phyloP scores from a whole-genome alignment of 2,113 vertebrate species.

The Calyptomena viridis region DNA sequence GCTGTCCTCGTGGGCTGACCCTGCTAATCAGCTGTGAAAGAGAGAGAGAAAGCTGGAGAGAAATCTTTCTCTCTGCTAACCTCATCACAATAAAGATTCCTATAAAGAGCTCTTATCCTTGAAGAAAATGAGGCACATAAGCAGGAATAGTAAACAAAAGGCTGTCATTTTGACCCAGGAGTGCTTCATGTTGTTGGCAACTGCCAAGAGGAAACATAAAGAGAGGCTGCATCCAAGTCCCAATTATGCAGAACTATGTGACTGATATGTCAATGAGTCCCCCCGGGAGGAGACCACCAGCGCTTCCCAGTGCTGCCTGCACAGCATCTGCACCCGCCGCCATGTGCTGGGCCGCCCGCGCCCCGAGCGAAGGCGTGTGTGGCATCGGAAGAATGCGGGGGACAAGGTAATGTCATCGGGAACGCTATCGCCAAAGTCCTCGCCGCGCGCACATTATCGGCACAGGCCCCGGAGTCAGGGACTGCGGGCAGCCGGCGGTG shows the following conservation, averaged over 20 bases:
- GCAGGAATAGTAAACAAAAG: conserved; percentile 66
- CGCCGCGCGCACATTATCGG: conserved; percentile 32
- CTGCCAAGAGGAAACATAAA: conserved; percentile 61
- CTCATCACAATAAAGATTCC: conserved; percentile 62
- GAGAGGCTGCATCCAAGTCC: conserved; percentile 60
- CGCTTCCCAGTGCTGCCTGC: neutral
- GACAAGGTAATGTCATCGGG: conserved; percentile 73
- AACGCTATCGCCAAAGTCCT: conserved; percentile 14
- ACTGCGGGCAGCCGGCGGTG: conserved; percentile 51
- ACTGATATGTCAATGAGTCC: conserved; percentile 53
- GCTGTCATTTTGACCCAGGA: conserved; percentile 60
- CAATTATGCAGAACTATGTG: conserved; percentile 55
- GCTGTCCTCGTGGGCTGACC: neutral
- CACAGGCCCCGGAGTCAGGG: conserved; percentile 70
- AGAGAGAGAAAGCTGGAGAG: conserved; percentile 49
- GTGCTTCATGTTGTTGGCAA: conserved; percentile 59
- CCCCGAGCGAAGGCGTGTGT: conserved; percentile 33
- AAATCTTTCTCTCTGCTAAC: conserved; percentile 49
- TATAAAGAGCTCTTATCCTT: conserved; percentile 67
- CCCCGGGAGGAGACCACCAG: conserved; percentile 70
- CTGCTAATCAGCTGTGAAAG: conserved; percentile 54
- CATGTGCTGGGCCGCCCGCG: neutral
- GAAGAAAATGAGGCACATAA: conserved; percentile 63
- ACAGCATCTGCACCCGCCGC: neutral
- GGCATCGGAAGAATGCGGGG: conserved; percentile 53